Evolutionary conservation across 2,888 invertebrate species (phyloP).

Genomic region (Thymelicus lineola): DNA sequence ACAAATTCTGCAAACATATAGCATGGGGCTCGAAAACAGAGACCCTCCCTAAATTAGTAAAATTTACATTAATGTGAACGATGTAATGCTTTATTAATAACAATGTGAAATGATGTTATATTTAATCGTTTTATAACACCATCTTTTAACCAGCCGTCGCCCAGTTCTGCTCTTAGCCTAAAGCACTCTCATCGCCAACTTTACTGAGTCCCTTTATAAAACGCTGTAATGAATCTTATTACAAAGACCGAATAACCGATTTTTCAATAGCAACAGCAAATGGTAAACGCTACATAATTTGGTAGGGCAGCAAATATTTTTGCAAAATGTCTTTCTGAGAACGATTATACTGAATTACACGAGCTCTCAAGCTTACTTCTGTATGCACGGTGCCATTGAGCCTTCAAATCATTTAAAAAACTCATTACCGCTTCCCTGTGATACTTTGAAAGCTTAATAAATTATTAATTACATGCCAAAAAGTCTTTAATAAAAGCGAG

Average conservation of each 20-base stretch:
- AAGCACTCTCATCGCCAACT: slow-evolving; percentile 6
- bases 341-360: slow-evolving; percentile 65
- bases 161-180: slow-evolving; percentile 35
- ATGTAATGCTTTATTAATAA: slow-evolving; percentile 26
- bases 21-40: not conserved
- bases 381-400: slow-evolving; percentile 52
- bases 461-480: slow-evolving; percentile 68
- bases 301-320: slow-evolving; percentile 55
- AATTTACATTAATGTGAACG: slow-evolving; percentile 11
- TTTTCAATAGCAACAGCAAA: not conserved
- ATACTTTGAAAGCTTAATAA: slow-evolving; percentile 70
- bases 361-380: slow-evolving; percentile 56
- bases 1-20: not conserved
- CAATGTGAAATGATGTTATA: slow-evolving; percentile 38
- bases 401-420: slow-evolving; percentile 53
- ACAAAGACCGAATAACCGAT: not conserved
- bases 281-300: slow-evolving; percentile 29
- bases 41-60: slow-evolving; percentile 2
- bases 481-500: slow-evolving; percentile 53
- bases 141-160: slow-evolving; percentile 51
- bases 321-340: slow-evolving; percentile 57
- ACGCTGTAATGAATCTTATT: not conserved
- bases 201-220: not conserved
- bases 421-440: slow-evolving; percentile 58
- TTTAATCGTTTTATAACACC: slow-evolving; percentile 59